These are phyloP conservation scores for Vanessa atalanta DNA, from an alignment of 1,140 invertebrate species.

Conservation along the genomic window DNA sequence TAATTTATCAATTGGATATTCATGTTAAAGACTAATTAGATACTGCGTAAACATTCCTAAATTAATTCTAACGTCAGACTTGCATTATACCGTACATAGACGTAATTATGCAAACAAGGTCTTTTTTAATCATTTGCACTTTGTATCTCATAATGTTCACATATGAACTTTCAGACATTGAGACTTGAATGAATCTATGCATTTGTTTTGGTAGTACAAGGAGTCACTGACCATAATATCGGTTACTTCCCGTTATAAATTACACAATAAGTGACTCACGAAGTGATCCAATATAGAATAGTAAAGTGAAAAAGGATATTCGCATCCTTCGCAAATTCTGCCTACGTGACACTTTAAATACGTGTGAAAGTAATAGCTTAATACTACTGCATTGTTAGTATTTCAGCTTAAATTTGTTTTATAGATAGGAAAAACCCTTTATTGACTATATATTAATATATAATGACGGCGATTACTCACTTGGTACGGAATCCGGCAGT, in stretches of 20 bases:
- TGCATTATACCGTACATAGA: constrained; percentile 33
- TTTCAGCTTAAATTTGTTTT: constrained; percentile 20
- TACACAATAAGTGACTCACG: constrained; percentile 68
- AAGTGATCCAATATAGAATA: constrained; percentile 40
- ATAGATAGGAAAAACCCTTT: constrained; percentile 27
- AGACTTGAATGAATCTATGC: constrained; percentile 1
- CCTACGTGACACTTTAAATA: constrained; percentile 62
- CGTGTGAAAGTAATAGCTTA: constrained; percentile 10
- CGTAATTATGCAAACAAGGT: constrained; percentile 51
- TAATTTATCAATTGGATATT: constrained; percentile 2
- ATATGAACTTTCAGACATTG: not conserved
- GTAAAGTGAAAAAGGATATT: constrained; percentile 48
- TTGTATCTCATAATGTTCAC: not conserved
- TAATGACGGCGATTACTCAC: constrained; percentile 76
- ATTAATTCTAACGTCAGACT: constrained; percentile 53
- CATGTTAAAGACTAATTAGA: constrained; percentile 4
- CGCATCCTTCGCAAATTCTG: constrained; percentile 49
- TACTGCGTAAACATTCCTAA: constrained; percentile 27
- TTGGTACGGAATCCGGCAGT: constrained; percentile 87
- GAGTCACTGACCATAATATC: constrained; percentile 71
- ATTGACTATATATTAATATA: constrained; percentile 33
- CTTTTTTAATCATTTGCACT: constrained; percentile 31
- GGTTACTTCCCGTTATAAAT: constrained; percentile 71
- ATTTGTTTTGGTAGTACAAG: constrained; percentile 32
- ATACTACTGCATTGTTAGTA: constrained; percentile 7